These are phyloP conservation scores for Cephalopachus bancanus DNA, from an alignment of 2,797 vertebrate species.

Conservation along the genomic window DNA sequence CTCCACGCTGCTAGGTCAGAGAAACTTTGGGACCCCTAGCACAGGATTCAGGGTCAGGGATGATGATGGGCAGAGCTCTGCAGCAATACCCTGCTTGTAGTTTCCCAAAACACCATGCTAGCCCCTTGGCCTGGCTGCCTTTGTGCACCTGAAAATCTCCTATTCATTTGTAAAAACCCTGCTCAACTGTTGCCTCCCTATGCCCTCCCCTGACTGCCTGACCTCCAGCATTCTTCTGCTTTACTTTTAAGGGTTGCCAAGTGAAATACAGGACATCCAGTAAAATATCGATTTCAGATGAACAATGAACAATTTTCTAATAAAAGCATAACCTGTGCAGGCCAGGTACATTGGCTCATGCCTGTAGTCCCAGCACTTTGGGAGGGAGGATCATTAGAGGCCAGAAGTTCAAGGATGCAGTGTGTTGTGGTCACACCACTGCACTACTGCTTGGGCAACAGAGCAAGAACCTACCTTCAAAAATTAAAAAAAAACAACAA, in stretches of 20 bases:
- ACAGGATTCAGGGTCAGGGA: not conserved
- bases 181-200: not conserved
- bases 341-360: too few species aligned
- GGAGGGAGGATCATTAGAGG: too few species aligned
- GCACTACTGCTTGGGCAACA: too few species aligned
- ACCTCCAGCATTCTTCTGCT: not conserved
- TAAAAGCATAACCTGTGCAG: not conserved
- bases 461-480: too few species aligned
- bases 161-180: not conserved
- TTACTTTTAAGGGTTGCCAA: not conserved
- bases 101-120: not conserved
- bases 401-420: too few species aligned
- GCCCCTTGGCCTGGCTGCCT: not conserved
- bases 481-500: too few species aligned
- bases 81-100: not conserved
- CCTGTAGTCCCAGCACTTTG: too few species aligned
- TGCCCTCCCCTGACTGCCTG: not conserved
- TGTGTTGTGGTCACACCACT: too few species aligned
- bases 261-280: not conserved
- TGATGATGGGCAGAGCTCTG: not conserved
- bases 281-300: not conserved
- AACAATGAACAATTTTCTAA: not conserved
- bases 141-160: not conserved
- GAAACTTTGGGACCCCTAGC: too few species aligned
- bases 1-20: not conserved